Evolutionary conservation across 2,113 vertebrate genomes (phyloP), one percentile per base, ranked within the genome.

Genomic region (Falcunculus frontatus): DNA sequence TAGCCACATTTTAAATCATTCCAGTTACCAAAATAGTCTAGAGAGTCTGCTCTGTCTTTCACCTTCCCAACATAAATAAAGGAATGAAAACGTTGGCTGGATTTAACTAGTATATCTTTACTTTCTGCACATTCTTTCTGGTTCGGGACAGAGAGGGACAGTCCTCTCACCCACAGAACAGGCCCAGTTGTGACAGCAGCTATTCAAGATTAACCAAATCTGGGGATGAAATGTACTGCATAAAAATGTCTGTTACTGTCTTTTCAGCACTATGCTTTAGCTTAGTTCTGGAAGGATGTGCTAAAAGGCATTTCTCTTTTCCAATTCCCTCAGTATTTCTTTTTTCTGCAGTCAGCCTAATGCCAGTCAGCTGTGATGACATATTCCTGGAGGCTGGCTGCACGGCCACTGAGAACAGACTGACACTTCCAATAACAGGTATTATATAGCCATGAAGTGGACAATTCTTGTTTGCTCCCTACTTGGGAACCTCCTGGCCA

Each of bases 31-130:
- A 94, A 95, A 89, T 83, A 92, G 89, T 65, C 72, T 68, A 75
- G 77, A 85, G 92, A 67, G 75, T 74, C 87, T 87, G 64, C 52
- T 93, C 47, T 73, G 53, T 74, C 76, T 96, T 93, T 73, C 82
- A 95, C 81, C 56, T 96, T 93, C 85, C 78, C 87, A 93, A 67
- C 21, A 91, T n/a, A 96, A 97, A 97, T 70, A 95, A 95, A 94
- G 46, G 16, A 76, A 72, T 42, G 79, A 83, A 62, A 60, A 53
- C 1, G 0, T 56, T 84, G 89, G 30, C 87, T 65, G 82, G 63
- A 35, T 88, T 87, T 70, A 56, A 26, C 68, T 50, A n/a, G 23
- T 76, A 37, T 67, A 19, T 83, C 87, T 83, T 72, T 74, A 22
- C 84, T 90, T 70, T 85, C 78, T 84, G 33, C 74, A 84, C 85